A percentile compares a stretch with the other conserved stretches of the same genome.
Evolutionary conservation across 2,113 vertebrate genomes (phyloP).

Genomic region (Andinoacara biseriatus): DNA sequence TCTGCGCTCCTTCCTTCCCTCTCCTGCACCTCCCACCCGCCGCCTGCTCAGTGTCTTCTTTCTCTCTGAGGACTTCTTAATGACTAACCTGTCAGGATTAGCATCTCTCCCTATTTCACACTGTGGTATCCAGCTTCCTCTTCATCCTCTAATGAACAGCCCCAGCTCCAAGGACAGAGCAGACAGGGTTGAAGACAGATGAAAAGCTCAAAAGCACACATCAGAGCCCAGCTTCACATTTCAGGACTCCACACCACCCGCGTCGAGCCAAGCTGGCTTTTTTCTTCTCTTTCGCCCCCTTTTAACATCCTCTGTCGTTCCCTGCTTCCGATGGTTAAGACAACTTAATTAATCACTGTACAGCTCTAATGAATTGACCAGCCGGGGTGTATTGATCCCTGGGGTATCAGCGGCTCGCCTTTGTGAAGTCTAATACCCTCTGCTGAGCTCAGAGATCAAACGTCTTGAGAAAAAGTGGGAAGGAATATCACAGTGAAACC

Average conservation of each 20-base stretch:
- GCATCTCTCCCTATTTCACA: slow-evolving; percentile 70
- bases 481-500: slow-evolving; percentile 51
- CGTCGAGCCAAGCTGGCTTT: slow-evolving; percentile 19
- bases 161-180: slow-evolving; percentile 62
- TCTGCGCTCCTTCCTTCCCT: not conserved
- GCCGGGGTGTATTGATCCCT: slow-evolving; percentile 73
- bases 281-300: slow-evolving; percentile 40
- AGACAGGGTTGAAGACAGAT: slow-evolving; percentile 64
- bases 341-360: slow-evolving; percentile 78
- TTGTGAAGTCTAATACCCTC: slow-evolving; percentile 73
- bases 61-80: slow-evolving; percentile 70
- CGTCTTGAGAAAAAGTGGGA: slow-evolving; percentile 49
- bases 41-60: slow-evolving; percentile 30
- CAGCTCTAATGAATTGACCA: slow-evolving; percentile 75
- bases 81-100: slow-evolving; percentile 76
- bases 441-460: slow-evolving; percentile 62
- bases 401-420: slow-evolving; percentile 58
- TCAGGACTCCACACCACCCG: slow-evolving; percentile 41
- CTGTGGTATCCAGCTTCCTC: slow-evolving; percentile 58
- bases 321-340: slow-evolving; percentile 63
- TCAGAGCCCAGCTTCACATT: slow-evolving; percentile 58
- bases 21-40: not conserved
- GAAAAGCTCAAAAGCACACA: slow-evolving; percentile 54
- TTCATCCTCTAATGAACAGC: slow-evolving; percentile 71
- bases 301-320: slow-evolving; percentile 53